phyloP scores from a whole-genome alignment of 2,113 vertebrate genomes.

The Harpagus bidentatus region DNA sequence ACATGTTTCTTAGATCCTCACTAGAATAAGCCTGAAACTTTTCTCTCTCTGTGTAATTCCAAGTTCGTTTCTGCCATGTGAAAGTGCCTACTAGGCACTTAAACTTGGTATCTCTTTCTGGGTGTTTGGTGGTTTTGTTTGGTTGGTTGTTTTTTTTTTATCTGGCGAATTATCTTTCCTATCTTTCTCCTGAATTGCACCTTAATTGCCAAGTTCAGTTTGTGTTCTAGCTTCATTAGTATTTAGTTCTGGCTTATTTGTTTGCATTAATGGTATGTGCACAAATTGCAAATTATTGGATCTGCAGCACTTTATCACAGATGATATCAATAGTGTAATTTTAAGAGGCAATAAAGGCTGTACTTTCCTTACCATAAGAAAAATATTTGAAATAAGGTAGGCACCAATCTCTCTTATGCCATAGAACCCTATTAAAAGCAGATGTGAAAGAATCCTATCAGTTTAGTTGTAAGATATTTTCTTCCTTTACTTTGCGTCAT shows the following conservation, averaged over 20 bases:
- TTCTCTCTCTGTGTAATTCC: not conserved
- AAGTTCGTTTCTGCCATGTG: not conserved
- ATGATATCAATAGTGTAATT: not conserved
- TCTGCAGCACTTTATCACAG: not conserved
- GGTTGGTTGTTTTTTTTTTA: not conserved
- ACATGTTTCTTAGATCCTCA: not conserved
- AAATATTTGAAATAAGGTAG: not conserved
- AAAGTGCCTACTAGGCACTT: not conserved
- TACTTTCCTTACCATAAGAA: not conserved
- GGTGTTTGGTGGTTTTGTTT: rapidly evolving
- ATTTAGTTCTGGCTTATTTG: not conserved
- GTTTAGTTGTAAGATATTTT: not conserved
- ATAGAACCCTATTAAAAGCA: not conserved
- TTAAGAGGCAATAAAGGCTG: not conserved
- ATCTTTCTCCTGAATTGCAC: not conserved
- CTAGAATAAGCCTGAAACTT: not conserved
- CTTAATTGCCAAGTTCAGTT: not conserved
- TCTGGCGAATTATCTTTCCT: not conserved
- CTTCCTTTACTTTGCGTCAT: not conserved
- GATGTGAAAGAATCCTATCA: not conserved
- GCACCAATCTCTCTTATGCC: not conserved
- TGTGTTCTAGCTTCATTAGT: not conserved
- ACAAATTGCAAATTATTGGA: not conserved
- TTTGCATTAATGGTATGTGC: not conserved
- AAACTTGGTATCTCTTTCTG: not conserved